Percentiles rank a stretch among this genome's conserved stretches.
Conservation (phyloP, 2,113 vertebrate species). For the Galeopterus variegatus region DNA sequence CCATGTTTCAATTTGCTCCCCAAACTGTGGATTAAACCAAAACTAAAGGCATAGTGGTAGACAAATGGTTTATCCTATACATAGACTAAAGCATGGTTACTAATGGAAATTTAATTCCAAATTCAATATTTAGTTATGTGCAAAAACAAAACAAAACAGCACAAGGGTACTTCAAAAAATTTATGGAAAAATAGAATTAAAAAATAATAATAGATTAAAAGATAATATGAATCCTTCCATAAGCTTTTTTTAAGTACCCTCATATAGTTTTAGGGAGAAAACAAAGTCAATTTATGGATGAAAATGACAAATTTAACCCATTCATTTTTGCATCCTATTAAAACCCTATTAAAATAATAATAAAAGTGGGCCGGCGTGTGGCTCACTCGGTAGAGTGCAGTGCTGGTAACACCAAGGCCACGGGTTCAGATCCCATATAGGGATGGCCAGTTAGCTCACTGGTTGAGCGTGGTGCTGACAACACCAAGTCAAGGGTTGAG, state of each 20-base stretch:
- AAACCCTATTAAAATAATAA: background rate
- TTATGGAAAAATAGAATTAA: too few relatives aligned
- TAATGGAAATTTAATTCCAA: background rate
- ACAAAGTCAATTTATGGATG: background rate
- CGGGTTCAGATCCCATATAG: too few relatives aligned
- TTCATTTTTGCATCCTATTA: background rate
- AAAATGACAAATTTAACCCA: slow-evolving; percentile 4
- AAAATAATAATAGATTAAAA: too few relatives aligned
- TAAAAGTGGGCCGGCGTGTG: too few relatives aligned
- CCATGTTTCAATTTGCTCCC: background rate
- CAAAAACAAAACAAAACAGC: background rate
- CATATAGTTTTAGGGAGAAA: background rate
- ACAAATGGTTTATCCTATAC: background rate
- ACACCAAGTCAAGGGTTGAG: too few relatives aligned
- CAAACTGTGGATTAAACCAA: background rate
- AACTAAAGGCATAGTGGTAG: background rate
- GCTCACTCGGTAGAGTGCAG: too few relatives aligned
- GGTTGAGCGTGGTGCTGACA: too few relatives aligned
- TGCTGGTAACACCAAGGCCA: too few relatives aligned
- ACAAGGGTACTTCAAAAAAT: too few relatives aligned
- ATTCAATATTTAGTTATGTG: background rate
- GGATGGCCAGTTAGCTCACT: too few relatives aligned
- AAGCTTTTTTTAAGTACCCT: too few relatives aligned
- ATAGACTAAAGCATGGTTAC: background rate
- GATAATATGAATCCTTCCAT: too few relatives aligned